A percentile compares a stretch with the other conserved stretches of the same genome.
Evolutionary conservation across 2,888 invertebrate species (phyloP).

Genomic region (Diadegma fenestrale): DNA sequence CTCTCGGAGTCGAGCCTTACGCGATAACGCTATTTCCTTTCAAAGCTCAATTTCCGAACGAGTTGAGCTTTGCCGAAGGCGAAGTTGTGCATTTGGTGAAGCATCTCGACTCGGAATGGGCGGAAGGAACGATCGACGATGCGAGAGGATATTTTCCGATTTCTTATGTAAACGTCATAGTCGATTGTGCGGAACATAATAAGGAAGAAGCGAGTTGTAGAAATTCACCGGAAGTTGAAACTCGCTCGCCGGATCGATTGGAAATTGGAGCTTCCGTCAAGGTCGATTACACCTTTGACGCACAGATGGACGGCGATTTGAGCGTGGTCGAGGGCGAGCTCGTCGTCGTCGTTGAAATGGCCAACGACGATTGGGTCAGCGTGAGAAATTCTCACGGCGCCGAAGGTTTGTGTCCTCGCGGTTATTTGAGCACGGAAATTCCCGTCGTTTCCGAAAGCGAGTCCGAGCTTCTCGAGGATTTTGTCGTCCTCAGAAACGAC

Average conservation of each 20-base stretch:
- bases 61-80: slow-evolving; percentile 86
- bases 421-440: slow-evolving; percentile 76
- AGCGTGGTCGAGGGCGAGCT: slow-evolving; percentile 86
- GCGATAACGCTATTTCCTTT: slow-evolving; percentile 86
- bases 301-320: slow-evolving; percentile 87
- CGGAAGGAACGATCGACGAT: slow-evolving; percentile 86
- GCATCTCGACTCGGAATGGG: slow-evolving; percentile 86
- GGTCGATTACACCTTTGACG: slow-evolving; percentile 86
- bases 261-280: slow-evolving; percentile 80
- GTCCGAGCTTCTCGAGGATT: slow-evolving; percentile 76
- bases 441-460: slow-evolving; percentile 57
- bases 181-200: slow-evolving; percentile 85
- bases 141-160: slow-evolving; percentile 86
- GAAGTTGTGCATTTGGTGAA: slow-evolving; percentile 86
- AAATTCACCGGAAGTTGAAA: slow-evolving; percentile 42
- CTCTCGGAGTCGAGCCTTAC: slow-evolving; percentile 84
- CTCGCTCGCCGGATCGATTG: slow-evolving; percentile 67
- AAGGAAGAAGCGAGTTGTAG: slow-evolving; percentile 58
- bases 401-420: slow-evolving; percentile 81
- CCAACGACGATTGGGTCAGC: slow-evolving; percentile 83
- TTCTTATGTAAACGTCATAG: slow-evolving; percentile 87
- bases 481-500: slow-evolving; percentile 76
- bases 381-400: slow-evolving; percentile 81
- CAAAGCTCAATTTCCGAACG: slow-evolving; percentile 86
- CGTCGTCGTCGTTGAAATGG: slow-evolving; percentile 81